These are phyloP conservation scores for Ibycter americanus DNA, from an alignment of 2,797 vertebrate species.

Conservation along the genomic window DNA sequence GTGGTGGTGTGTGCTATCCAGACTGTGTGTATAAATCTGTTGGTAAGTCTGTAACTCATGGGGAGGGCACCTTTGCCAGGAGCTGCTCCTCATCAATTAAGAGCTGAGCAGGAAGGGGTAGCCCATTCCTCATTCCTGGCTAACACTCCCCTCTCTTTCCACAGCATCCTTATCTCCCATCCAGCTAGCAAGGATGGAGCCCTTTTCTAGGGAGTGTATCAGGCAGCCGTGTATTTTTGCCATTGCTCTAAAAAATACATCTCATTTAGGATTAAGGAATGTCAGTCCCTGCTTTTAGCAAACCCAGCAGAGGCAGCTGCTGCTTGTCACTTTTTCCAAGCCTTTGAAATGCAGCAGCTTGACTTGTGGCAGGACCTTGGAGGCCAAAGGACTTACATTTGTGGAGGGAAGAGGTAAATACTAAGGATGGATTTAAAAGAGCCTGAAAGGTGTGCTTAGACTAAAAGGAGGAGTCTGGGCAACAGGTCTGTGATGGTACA, in stretches of 20 bases:
- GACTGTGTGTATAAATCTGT: not conserved
- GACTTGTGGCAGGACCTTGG: not conserved
- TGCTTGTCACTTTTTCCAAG: not conserved
- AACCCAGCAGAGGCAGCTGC: not conserved
- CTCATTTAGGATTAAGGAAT: not conserved
- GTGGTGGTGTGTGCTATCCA: not conserved
- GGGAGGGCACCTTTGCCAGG: not conserved
- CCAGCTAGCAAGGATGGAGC: not conserved
- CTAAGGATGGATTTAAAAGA: not conserved
- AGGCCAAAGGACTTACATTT: not conserved
- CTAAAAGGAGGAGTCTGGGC: too few relatives aligned
- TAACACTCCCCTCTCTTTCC: not conserved
- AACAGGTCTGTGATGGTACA: not conserved
- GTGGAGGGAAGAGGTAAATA: not conserved
- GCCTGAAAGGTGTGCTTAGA: not conserved
- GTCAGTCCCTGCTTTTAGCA: constrained; percentile 28
- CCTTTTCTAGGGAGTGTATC: not conserved
- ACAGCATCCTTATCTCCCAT: not conserved
- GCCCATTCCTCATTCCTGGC: constrained; percentile 7
- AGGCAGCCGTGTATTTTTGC: not conserved
- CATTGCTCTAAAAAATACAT: not conserved
- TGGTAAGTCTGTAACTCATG: not conserved
- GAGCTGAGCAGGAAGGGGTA: not conserved
- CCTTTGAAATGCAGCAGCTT: not conserved
- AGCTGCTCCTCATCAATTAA: not conserved